These are phyloP conservation scores for Drosophila monieri DNA, from an alignment of 2,888 invertebrate species.

Conservation along the genomic window DNA sequence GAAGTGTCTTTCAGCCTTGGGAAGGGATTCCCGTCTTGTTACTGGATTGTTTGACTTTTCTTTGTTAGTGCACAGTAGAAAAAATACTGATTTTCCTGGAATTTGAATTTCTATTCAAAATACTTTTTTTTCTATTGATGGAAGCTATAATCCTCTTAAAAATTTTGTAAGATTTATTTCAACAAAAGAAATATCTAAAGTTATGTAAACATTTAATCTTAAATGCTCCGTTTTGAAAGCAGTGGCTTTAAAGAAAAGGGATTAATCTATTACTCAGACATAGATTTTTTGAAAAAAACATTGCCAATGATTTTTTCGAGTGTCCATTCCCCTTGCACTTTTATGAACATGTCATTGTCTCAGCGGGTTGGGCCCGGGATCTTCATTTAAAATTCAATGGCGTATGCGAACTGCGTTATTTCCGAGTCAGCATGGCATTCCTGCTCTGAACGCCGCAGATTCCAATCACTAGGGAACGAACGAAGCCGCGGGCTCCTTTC, in stretches of 20 bases:
- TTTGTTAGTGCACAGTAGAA: background rate
- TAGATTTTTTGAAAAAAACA: background rate
- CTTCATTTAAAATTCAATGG: slow-evolving; percentile 79
- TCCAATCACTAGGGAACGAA: slow-evolving; percentile 34
- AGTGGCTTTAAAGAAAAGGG: background rate
- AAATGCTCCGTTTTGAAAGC: background rate
- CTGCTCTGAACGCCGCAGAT: slow-evolving; percentile 18
- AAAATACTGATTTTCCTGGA: background rate
- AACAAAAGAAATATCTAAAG: background rate
- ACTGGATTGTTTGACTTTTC: slow-evolving; percentile 8
- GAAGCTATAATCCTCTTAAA: background rate
- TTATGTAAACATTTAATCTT: background rate
- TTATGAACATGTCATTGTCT: slow-evolving; percentile 57
- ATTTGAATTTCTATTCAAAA: background rate
- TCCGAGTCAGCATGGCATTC: slow-evolving; percentile 54
- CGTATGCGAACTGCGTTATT: slow-evolving; percentile 75
- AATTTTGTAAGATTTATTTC: background rate
- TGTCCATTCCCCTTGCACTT: slow-evolving; percentile 47
- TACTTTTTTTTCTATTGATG: background rate
- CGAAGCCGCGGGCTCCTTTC: slow-evolving; percentile 3
- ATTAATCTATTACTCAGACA: background rate
- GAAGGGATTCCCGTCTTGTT: slow-evolving; percentile 14
- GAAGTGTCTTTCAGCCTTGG: slow-evolving; percentile 19
- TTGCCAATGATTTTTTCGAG: slow-evolving; percentile 3
- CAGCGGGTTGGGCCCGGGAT: slow-evolving; percentile 25